phyloP scores from a whole-genome alignment of 2,888 invertebrate species.

The Adineta ricciae region DNA sequence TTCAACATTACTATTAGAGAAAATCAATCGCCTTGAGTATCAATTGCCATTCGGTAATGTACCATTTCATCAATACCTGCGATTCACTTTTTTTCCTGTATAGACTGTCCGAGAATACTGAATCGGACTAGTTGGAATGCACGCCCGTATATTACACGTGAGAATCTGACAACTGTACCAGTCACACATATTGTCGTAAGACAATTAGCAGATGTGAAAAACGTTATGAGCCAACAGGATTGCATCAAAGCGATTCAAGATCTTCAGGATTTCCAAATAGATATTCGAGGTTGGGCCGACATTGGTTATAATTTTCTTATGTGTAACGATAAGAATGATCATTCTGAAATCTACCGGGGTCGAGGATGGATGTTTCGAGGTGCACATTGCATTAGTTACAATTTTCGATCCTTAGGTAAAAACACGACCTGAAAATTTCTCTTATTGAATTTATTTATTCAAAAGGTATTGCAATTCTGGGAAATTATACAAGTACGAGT shows the following conservation, averaged over 20 bases:
- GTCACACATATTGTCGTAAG: constrained; percentile 7
- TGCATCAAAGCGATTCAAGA: background rate
- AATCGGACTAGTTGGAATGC: constrained; percentile 12
- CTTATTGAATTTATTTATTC: no score
- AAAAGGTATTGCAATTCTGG: no score
- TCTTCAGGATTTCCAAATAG: background rate
- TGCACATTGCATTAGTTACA: constrained; percentile 15
- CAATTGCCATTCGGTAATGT: background rate
- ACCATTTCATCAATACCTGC: no score
- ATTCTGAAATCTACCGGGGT: background rate
- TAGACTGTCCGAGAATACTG: background rate
- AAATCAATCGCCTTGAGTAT: background rate
- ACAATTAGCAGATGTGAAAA: background rate
- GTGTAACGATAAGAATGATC: background rate
- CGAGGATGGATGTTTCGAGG: background rate
- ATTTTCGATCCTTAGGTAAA: background rate
- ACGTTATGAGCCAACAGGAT: background rate
- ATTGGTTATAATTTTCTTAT: constrained; percentile 10
- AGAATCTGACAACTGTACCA: background rate
- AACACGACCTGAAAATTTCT: no score
- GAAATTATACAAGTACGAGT: no score
- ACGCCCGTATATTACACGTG: background rate
- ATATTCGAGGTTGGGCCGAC: background rate
- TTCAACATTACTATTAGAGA: background rate
- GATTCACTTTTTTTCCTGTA: background rate